Evolutionary conservation across 2,113 vertebrate species (phyloP).

Genomic region (Megalops atlanticus): DNA sequence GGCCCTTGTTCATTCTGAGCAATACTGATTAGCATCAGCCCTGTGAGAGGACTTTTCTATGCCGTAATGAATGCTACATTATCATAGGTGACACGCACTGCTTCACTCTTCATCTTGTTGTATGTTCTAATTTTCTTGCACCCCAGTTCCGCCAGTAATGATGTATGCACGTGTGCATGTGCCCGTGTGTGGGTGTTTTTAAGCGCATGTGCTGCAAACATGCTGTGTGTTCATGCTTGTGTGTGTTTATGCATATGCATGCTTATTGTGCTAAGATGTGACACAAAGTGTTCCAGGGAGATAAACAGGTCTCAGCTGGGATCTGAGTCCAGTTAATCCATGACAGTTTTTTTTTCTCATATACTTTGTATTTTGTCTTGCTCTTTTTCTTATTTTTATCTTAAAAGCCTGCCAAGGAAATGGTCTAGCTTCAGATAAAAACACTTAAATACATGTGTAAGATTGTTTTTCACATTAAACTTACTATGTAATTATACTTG

Average conservation of each 20-base stretch:
- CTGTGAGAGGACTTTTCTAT: not conserved
- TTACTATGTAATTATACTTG: not conserved
- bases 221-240: not conserved
- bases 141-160: not conserved
- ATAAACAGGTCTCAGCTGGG: not conserved
- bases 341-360: no score
- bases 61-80: not conserved
- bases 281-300: not conserved
- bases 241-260: not conserved
- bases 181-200: not conserved
- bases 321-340: not conserved
- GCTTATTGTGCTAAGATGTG: not conserved
- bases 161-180: no score
- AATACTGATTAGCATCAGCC: not conserved
- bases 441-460: no score
- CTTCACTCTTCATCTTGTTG: not conserved
- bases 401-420: not conserved
- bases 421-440: no score
- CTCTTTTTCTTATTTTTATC: no score
- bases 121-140: not conserved
- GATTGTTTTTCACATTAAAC: not conserved
- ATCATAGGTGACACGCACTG: not conserved
- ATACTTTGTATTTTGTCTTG: no score
- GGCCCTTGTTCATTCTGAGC: not conserved
- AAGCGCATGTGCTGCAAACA: not conserved